A percentile compares a stretch with the other conserved stretches of the same genome.
phyloP scores from a whole-genome alignment of 2,888 invertebrate species.

The Lobophora halterata region DNA sequence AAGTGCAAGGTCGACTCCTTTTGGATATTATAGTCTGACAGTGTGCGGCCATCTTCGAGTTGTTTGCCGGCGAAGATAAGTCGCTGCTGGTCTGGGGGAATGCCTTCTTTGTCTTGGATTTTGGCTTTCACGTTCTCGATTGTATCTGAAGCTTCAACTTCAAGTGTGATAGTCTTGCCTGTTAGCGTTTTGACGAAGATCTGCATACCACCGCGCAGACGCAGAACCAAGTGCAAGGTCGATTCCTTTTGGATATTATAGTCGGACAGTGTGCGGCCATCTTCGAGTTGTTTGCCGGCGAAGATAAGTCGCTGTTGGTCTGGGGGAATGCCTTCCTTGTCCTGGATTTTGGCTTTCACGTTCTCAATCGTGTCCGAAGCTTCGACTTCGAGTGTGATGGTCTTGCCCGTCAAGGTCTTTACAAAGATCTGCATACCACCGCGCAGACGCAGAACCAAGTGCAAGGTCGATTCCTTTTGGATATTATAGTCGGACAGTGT shows the following conservation, averaged over 20 bases:
- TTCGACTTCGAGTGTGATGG: conserved; percentile 28
- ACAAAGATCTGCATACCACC: conserved; percentile 34
- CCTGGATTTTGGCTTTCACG: conserved; percentile 32
- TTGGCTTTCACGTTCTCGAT: conserved; percentile 32
- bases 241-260: conserved; percentile 33
- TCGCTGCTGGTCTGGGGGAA: conserved; percentile 31
- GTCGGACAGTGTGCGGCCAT: conserved; percentile 29
- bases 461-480: conserved; percentile 31
- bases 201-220: conserved; percentile 32
- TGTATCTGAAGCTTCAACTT: conserved; percentile 29
- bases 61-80: conserved; percentile 31
- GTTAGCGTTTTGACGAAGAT: conserved; percentile 33
- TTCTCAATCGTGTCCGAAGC: conserved; percentile 31
- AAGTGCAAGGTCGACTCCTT: conserved; percentile 32
- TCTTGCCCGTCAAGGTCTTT: conserved; percentile 30
- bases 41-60: conserved; percentile 30
- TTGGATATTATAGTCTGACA: conserved; percentile 30
- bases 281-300: conserved; percentile 31
- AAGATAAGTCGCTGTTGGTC: conserved; percentile 31
- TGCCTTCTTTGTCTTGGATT: conserved; percentile 32
- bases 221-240: conserved; percentile 26
- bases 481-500: conserved; percentile 31
- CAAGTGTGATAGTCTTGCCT: conserved; percentile 29
- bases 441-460: conserved; percentile 29
- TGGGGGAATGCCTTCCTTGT: conserved; percentile 32